These are phyloP conservation scores for Cheilosia urbana DNA, from an alignment of 2,888 invertebrate genomes.

Conservation along the genomic window DNA sequence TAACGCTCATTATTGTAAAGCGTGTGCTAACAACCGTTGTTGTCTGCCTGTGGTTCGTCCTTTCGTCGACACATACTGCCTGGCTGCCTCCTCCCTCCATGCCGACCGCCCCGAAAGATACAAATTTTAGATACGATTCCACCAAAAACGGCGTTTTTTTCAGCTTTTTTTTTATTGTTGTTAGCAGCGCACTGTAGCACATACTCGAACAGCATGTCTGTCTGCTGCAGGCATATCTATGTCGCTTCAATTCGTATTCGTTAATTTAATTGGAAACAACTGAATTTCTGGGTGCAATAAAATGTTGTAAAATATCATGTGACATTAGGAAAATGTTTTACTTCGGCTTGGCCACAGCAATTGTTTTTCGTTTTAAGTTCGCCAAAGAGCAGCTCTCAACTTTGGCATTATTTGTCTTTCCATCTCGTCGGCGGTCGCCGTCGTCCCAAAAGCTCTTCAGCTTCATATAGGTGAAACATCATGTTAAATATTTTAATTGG, in stretches of 20 bases:
- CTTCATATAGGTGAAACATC: slow-evolving; percentile 37
- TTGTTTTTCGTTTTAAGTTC: slow-evolving; percentile 25
- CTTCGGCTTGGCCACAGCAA: slow-evolving; percentile 43
- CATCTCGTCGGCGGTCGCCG: slow-evolving; percentile 12
- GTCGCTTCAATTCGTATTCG: slow-evolving; percentile 62
- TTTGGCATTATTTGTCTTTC: slow-evolving; percentile 66
- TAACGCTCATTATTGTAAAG: slow-evolving; percentile 68
- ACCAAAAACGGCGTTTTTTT: slow-evolving; percentile 45
- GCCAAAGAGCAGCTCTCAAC: slow-evolving; percentile 53
- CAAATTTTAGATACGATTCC: slow-evolving; percentile 59
- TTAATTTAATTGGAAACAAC: slow-evolving; percentile 75
- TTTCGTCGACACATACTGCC: slow-evolving; percentile 56
- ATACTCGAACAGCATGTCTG: not conserved
- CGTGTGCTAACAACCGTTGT: slow-evolving; percentile 64
- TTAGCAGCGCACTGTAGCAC: not conserved
- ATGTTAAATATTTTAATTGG: slow-evolving; percentile 72
- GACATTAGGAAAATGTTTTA: slow-evolving; percentile 74
- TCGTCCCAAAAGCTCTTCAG: no score
- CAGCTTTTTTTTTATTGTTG: slow-evolving; percentile 48
- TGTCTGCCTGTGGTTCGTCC: slow-evolving; percentile 59
- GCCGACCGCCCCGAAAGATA: slow-evolving; percentile 49
- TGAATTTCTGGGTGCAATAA: slow-evolving; percentile 73
- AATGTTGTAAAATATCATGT: slow-evolving; percentile 74
- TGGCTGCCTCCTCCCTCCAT: slow-evolving; percentile 43
- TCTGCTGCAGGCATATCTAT: slow-evolving; percentile 21